Base-by-base conservation (phyloP, 2,797 vertebrate genomes). In the Setipinna tenuifilis region DNA sequence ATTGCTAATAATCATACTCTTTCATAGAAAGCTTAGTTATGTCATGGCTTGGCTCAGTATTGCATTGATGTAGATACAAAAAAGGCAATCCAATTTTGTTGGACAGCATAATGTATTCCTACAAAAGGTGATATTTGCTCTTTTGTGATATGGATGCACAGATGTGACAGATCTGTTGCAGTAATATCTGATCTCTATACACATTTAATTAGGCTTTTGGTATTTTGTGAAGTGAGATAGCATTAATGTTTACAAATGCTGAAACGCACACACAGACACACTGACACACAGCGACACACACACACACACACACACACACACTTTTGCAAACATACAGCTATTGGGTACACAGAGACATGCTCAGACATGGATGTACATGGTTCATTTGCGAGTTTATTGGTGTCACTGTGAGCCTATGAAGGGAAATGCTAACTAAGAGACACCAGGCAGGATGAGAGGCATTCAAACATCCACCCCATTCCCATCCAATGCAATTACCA, bases 391-490 rank as follows among this genome's bases (percentile, higher is more conserved):
- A 78, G 71, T 78, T 41, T 35, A 78, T 1, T 10, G 31, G 6
- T 31, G 17, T 6, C 9, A 31, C 19, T 44, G 31, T 78, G 71
- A 19, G 19, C 31, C 71, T 31, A 44, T 21, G 71, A 17, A 7
- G 14, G 31, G 0, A 16, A 35, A 41, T 6, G 35, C 71, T 31
- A 35, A 35, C 17, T 44, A 35, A 78, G 35, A 44, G 2, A 17
- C 71, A 78, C 41, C 35, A 78, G 65, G 25, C 65, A 31, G 65
- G 65, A 71, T 71, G 25, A 71, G 65, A 71, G 65, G 16, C 28
- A 16, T 16, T 31, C 25, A 71, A 14, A 71, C 65, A 41, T 41
- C 35, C 35, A 41, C 50, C 10, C 3, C 46, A 48, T 48, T 48
- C 10, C 10, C 10, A 4, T 10, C 46, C 46, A 48, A 10, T 48